A percentile compares a stretch with the other conserved stretches of the same genome.
These are phyloP conservation scores for Arnoldichthys spilopterus DNA, from an alignment of 2,797 vertebrate genomes.

Conservation along the genomic window DNA sequence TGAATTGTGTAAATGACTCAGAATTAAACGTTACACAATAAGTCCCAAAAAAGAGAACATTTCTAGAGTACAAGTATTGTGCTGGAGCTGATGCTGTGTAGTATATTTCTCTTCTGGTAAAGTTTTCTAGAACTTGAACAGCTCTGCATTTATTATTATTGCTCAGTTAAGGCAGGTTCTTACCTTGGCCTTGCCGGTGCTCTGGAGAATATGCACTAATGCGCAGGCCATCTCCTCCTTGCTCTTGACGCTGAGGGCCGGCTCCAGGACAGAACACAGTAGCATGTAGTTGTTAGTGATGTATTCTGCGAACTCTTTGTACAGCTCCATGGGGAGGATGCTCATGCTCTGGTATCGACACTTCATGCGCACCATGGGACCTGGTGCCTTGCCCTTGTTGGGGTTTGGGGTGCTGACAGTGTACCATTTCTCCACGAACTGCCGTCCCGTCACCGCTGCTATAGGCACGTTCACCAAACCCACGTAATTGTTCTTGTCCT, in stretches of 20 bases:
- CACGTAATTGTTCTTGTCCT: slow-evolving; percentile 95
- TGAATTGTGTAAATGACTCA: no score
- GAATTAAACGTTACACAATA: no score
- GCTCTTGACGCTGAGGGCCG: slow-evolving; percentile 88
- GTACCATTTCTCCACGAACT: slow-evolving; percentile 97
- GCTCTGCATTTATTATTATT: not conserved
- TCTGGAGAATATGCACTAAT: slow-evolving; percentile 94
- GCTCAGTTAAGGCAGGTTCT: not conserved
- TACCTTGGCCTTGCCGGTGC: slow-evolving; percentile 85
- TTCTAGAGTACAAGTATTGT: no score
- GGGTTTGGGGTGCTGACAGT: slow-evolving; percentile 91
- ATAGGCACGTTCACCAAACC: slow-evolving; percentile 93
- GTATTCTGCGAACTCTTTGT: slow-evolving; percentile 97
- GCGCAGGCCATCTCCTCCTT: slow-evolving; percentile 94
- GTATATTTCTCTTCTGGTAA: not conserved
- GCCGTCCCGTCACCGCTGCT: slow-evolving; percentile 83
- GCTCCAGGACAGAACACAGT: slow-evolving; percentile 90
- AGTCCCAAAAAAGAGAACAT: no score
- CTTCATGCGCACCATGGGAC: slow-evolving; percentile 85
- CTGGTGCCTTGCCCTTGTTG: slow-evolving; percentile 79
- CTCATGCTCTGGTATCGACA: slow-evolving; percentile 91
- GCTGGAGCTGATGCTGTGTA: not conserved
- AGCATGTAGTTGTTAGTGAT: slow-evolving; percentile 92
- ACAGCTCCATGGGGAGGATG: slow-evolving; percentile 96
- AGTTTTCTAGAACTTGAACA: not conserved